Percentiles rank a stretch among this genome's conserved stretches.
These are phyloP conservation scores for Icerya purchasi DNA, from an alignment of 2,888 invertebrate species.

Conservation along the genomic window DNA sequence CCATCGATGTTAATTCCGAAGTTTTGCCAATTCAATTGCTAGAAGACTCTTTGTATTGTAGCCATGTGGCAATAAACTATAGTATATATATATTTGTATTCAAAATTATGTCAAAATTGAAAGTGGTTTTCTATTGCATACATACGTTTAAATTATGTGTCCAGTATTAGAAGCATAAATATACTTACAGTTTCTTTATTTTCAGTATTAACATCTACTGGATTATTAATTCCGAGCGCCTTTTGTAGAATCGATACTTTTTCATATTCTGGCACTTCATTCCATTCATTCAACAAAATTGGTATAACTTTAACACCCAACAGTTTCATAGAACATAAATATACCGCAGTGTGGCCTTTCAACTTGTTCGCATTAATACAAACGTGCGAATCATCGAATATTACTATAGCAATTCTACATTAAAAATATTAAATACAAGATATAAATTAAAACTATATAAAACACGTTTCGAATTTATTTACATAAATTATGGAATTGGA, in stretches of 20 bases:
- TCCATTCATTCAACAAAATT: slow-evolving; percentile 33
- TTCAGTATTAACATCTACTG: background rate
- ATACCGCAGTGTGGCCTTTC: slow-evolving; percentile 7
- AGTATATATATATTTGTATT: too few relatives aligned
- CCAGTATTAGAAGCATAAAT: too few relatives aligned
- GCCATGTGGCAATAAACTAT: too few relatives aligned
- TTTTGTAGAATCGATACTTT: slow-evolving; percentile 38
- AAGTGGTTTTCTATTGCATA: too few relatives aligned
- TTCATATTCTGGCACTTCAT: slow-evolving; percentile 32
- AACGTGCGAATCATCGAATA: background rate
- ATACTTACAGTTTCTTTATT: background rate
- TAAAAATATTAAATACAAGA: slow-evolving; percentile 7
- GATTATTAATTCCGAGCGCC: background rate
- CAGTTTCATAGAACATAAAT: slow-evolving; percentile 28
- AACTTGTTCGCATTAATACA: slow-evolving; percentile 10
- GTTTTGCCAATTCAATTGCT: too few relatives aligned
- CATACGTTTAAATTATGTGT: too few relatives aligned
- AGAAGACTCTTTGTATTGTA: too few relatives aligned
- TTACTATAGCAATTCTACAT: background rate
- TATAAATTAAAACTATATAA: slow-evolving; percentile 2
- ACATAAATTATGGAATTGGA: too few relatives aligned
- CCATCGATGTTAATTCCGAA: too few relatives aligned
- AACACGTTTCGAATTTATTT: too few relatives aligned
- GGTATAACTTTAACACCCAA: slow-evolving; percentile 34
- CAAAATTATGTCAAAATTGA: too few relatives aligned